Conservation (phyloP, 2,888 invertebrate species). For the Sarcophaga carnaria region DNA sequence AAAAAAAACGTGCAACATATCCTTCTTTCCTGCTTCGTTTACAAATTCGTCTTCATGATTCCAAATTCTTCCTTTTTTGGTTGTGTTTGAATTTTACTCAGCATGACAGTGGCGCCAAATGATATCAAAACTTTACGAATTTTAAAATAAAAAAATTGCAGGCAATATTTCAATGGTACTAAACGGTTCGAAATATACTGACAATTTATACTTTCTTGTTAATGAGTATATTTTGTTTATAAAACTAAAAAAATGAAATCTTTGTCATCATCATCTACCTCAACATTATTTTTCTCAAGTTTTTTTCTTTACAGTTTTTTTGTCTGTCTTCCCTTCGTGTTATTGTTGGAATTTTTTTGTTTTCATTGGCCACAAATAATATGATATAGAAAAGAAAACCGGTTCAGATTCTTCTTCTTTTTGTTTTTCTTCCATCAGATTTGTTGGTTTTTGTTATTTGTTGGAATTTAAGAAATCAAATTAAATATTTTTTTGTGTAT, state of each 20-base stretch:
- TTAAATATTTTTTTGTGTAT: conserved; percentile 39
- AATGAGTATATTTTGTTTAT: no score
- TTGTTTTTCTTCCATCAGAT: conserved; percentile 16
- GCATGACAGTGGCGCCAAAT: conserved; percentile 70
- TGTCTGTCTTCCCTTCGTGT: conserved; percentile 7
- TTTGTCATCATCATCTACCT: not conserved
- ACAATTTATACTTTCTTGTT: no score
- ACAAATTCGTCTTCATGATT: not conserved
- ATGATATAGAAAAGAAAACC: conserved; percentile 34
- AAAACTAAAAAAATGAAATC: not conserved
- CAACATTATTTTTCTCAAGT: no score
- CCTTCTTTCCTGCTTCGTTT: conserved; percentile 16
- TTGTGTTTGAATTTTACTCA: not conserved
- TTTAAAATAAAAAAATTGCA: conserved; percentile 45
- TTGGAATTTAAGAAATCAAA: conserved; percentile 61
- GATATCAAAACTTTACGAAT: conserved; percentile 70
- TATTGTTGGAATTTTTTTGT: conserved; percentile 47
- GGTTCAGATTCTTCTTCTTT: conserved; percentile 32
- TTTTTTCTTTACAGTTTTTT: not conserved
- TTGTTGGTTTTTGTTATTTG: conserved; percentile 25
- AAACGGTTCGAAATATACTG: conserved; percentile 16
- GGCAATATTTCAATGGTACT: not conserved
- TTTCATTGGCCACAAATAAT: conserved; percentile 51
- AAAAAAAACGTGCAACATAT: conserved; percentile 18
- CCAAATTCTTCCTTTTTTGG: not conserved